Base-by-base conservation (phyloP, 1,140 invertebrate genomes). In the Pseudomyrmex flavicornis region DNA sequence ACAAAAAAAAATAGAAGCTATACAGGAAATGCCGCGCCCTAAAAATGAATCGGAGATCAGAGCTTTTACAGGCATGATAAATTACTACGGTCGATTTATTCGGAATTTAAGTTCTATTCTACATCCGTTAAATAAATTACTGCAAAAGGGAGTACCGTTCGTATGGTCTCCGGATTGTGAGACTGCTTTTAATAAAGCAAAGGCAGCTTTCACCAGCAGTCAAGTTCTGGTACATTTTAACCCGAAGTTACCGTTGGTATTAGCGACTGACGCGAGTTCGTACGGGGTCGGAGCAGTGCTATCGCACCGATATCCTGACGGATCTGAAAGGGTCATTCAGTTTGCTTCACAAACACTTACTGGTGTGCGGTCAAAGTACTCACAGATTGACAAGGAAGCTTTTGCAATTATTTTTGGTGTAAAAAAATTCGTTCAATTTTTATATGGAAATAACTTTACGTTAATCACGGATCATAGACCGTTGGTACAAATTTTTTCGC, bases 401-500 rank as follows among this genome's bases (percentile, higher is more conserved):
- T 61, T n/a, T 22, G 20, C 20, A 9, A 61, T 48, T 2, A 46
- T 65, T 46, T 65, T 17, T 9, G 63, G 63, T 17, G 3, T 65
- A 8, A 65, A 65, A 7, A 65, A 65, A 10, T 65, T 65, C 3
- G 12, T 17, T 10, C 63, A 66, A 12, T 66, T 10, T 10, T 9
- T 66, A 10, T 66, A 66, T 9, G 63, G 15, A 2, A 48, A 2
- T 9, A 66, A 66, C 9, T 66, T 66, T 9, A 66, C 63, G 8
- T 2, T 50, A 3, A 15, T 15, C 1, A 66, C 63, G 0, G 63
- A 66, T 20, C 63, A 66, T 3, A 13, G 10, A 12, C 15, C 44
- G 10, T n/a, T 66, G 54, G 7, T 82, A 17, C 4, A 59, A 26
- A 9, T 86, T 74, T 35, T 68, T 54, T 35, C 35, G 35, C 35